Conservation (phyloP, 2,888 invertebrate species). For the Drosophila paramelanica region DNA sequence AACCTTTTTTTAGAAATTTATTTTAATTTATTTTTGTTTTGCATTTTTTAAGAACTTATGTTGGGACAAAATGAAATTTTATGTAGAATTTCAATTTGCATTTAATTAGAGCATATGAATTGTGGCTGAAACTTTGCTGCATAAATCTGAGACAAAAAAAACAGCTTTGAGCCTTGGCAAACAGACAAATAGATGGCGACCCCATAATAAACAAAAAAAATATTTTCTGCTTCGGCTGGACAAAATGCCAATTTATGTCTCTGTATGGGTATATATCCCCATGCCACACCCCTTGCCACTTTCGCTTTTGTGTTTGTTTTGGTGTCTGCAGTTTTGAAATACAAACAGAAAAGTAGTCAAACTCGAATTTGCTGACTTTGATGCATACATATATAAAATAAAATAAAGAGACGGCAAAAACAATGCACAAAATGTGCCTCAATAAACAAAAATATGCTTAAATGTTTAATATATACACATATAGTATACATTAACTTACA, state of each 20-base stretch:
- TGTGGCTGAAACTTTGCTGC: slow-evolving; percentile 7
- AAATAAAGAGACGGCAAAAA: slow-evolving; percentile 28
- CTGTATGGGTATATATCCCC: not conserved
- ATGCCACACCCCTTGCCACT: too few relatives aligned
- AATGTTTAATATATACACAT: slow-evolving; percentile 34
- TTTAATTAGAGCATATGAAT: slow-evolving; percentile 34
- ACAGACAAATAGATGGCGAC: slow-evolving; percentile 45
- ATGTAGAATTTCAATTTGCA: slow-evolving; percentile 18
- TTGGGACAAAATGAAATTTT: not conserved
- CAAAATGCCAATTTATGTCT: slow-evolving; percentile 58
- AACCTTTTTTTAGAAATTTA: not conserved
- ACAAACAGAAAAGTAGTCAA: slow-evolving; percentile 63
- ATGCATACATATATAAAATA: slow-evolving; percentile 40
- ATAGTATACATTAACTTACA: not conserved
- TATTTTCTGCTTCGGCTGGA: slow-evolving; percentile 42
- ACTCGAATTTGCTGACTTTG: slow-evolving; percentile 71
- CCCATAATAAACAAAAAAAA: slow-evolving; percentile 44
- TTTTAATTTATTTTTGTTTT: too few relatives aligned
- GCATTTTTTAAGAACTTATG: too few relatives aligned
- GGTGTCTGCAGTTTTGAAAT: slow-evolving; percentile 67
- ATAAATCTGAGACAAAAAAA: slow-evolving; percentile 13
- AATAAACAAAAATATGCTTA: slow-evolving; percentile 51
- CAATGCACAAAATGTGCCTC: slow-evolving; percentile 36
- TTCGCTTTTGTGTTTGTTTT: slow-evolving; percentile 38
- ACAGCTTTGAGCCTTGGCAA: slow-evolving; percentile 39